phyloP scores from a whole-genome alignment of 2,113 vertebrate species.

The Chloropsis cyanopogon region DNA sequence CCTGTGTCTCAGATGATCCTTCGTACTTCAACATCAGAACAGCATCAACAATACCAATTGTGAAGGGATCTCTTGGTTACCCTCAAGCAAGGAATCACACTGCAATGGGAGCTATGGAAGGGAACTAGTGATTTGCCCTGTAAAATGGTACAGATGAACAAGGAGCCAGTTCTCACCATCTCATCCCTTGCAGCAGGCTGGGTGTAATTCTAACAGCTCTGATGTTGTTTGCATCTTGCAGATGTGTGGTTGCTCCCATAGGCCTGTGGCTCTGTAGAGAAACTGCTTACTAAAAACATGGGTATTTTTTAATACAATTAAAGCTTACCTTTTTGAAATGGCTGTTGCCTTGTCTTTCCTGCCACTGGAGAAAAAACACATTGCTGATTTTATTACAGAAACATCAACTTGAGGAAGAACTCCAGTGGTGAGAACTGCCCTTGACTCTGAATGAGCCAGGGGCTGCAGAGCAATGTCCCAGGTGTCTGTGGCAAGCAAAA shows the following conservation, averaged over 20 bases:
- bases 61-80: neutral
- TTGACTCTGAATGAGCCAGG: neutral
- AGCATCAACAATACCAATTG: neutral
- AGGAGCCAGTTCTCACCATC: neutral
- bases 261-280: conserved; percentile 52
- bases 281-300: conserved; percentile 67
- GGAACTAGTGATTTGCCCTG: neutral
- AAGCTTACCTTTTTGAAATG: conserved; percentile 74
- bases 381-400: neutral
- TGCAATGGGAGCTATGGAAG: neutral
- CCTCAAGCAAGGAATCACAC: neutral
- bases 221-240: conserved; percentile 53
- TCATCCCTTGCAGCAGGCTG: neutral
- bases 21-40: neutral
- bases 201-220: neutral
- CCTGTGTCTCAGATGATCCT: neutral
- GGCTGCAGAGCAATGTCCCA: neutral
- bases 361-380: neutral
- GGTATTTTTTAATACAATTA: conserved; percentile 73
- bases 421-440: neutral
- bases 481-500: neutral
- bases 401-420: neutral
- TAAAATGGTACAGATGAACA: neutral
- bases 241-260: conserved; percentile 42
- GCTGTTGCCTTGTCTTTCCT: conserved; percentile 37